Conservation (phyloP, 2,797 vertebrate genomes). For the Danio tinwini region DNA sequence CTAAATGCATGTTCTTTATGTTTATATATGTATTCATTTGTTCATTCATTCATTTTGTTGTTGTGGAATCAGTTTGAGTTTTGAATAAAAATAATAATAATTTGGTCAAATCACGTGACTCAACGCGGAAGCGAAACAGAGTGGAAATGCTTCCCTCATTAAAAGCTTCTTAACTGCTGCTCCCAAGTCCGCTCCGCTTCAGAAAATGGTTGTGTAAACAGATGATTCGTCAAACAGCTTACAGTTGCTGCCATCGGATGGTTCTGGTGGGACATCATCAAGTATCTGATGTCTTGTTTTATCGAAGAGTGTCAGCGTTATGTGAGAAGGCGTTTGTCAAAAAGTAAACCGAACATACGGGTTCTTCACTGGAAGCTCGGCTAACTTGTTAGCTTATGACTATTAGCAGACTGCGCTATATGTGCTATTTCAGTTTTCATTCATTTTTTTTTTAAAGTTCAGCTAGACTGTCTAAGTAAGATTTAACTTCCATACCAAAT, state of each 20-base stretch:
- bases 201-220: constrained; percentile 58
- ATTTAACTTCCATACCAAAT: not conserved
- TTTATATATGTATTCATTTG: too few relatives aligned
- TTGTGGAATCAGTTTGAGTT: not conserved
- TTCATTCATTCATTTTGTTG: not conserved
- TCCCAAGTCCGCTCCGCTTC: constrained; percentile 40
- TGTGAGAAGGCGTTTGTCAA: not conserved
- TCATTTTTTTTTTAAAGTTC: not conserved
- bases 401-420: constrained; percentile 13
- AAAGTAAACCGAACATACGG: constrained; percentile 49
- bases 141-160: not conserved
- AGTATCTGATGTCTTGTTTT: not conserved
- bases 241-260: not conserved
- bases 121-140: not conserved
- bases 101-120: not conserved
- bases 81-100: not conserved
- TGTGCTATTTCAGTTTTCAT: not conserved
- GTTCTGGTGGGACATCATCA: not conserved
- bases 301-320: not conserved
- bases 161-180: constrained; percentile 21
- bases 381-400: constrained; percentile 35
- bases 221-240: not conserved
- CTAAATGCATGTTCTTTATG: too few relatives aligned
- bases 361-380: constrained; percentile 37
- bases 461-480: not conserved